Conservation (phyloP, 2,888 invertebrate genomes). For the Drosophila pseudotakahashii region DNA sequence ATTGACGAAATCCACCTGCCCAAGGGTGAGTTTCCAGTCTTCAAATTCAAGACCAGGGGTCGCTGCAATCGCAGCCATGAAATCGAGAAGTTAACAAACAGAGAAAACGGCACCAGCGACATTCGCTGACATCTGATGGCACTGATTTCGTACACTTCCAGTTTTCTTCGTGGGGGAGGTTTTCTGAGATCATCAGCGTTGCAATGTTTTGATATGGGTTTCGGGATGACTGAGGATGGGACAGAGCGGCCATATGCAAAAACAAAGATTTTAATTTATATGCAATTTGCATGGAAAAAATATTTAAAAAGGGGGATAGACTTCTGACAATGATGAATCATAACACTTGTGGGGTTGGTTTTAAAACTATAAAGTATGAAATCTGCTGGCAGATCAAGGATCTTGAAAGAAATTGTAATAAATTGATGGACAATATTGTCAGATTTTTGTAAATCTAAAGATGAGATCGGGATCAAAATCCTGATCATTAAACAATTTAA, state of each 20-base stretch:
- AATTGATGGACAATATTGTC: too few relatives aligned
- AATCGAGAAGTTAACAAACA: constrained; percentile 69
- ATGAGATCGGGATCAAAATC: too few relatives aligned
- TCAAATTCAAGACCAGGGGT: constrained; percentile 43
- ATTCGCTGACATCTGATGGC: constrained; percentile 44
- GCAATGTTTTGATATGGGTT: constrained; percentile 37
- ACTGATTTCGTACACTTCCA: constrained; percentile 26
- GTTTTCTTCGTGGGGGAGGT: constrained; percentile 63
- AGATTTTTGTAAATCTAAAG: too few relatives aligned
- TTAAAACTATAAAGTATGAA: not conserved
- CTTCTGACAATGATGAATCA: constrained; percentile 11
- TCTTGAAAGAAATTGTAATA: not conserved
- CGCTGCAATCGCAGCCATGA: constrained; percentile 65
- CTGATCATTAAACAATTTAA: too few relatives aligned
- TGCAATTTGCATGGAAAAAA: not conserved
- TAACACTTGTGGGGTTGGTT: not conserved
- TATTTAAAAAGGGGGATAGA: constrained; percentile 8
- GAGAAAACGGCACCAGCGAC: constrained; percentile 19
- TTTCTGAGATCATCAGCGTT: constrained; percentile 39
- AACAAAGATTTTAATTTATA: constrained; percentile 22
- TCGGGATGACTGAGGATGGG: constrained; percentile 10
- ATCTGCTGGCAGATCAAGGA: not conserved
- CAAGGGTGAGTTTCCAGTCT: constrained; percentile 27
- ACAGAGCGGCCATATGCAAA: constrained; percentile 28
- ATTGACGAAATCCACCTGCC: constrained; percentile 80